Base-by-base conservation (phyloP, 1,140 invertebrate species). In the Orchesella cincta region DNA sequence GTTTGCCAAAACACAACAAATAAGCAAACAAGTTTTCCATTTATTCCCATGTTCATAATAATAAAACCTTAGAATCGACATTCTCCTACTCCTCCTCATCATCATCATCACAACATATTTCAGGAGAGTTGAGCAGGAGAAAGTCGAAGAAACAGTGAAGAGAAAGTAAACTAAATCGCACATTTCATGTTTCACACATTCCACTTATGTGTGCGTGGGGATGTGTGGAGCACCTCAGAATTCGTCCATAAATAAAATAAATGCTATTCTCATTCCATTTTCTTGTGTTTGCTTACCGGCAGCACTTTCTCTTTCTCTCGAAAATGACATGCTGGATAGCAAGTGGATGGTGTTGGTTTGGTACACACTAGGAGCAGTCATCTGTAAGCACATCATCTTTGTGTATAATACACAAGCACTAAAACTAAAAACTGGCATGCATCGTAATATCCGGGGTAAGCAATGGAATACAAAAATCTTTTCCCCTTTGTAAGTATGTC, bases 171-270 rank as follows among this genome's bases (percentile, higher is more conserved):
- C 39, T 8, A 5, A 57, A 12, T 18, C 52, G 23, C 23, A 57
- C 52, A 57, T 57, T 57, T 57, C 14, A 57, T 57, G 52, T 57
- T 57, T 46, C 14, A 14, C 5, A 3, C 14, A 57, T 57, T 57
- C 23, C 3, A 18, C 3, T 57, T 57, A n/a, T 57, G 52, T 26
- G 14, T 23, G 52, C 23, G 52, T 57, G 52, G 14, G 52, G 23
- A 57, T 8, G 23, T 57, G 52, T 57, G 52, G 52, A 57, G 23
- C 52, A 57, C 52, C 52, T 3, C 52, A 57, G 52, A 57, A 57
- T 14, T 14, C 52, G 12, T 57, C 14, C 23, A 57, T 57, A 57
- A 57, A 57, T 57, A 57, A 57, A 57, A 57, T 57, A 57, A 57
- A 57, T 26, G 52, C 52, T 57, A 3, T 26, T 57, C 23, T 26